Base-by-base conservation (phyloP, 2,797 vertebrate genomes). In the Chelon auratus region DNA sequence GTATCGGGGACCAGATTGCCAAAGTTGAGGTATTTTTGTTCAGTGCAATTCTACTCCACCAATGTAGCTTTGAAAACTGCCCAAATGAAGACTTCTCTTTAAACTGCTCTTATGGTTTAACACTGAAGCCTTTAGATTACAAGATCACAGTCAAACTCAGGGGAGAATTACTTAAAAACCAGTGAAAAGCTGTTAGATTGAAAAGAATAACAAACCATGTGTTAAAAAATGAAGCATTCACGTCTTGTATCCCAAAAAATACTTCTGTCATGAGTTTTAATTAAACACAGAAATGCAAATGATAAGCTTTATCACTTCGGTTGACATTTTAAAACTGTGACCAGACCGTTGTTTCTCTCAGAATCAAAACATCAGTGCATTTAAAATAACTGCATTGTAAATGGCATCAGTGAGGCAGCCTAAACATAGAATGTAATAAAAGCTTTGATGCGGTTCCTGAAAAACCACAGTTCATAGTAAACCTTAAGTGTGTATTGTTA, bases 21-120 rank as follows among this genome's bases (percentile, higher is more conserved):
- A 95, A 95, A 83, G 89, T 93, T 0, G 94, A 96, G 83, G 52
- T 95, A 4, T 96, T 95, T 85, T 83, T 96, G 73, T 95, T 95
- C 81, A 62, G 90, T 0, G 91, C 94, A 10, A 92, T 95, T 62
- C 84, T 96, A 2, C 79, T 96, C 18, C 95, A 96, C 74, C 94
- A 95, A 39, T 94, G 94, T 71, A 88, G 69, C 57, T 94, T 97
- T 76, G 86, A 94, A n/a, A 89, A 89, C 61, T 85, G 93, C 62
- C 92, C 95, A 0, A 52, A 60, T 0, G 81, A 95, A 48, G 80
- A 86, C 10, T 80, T 95, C 64, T 90, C 90, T 62, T 81, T 95
- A 76, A 89, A 94, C 75, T 94, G 84, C 36, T 48, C 89, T 2
- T 94, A 94, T 9, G 94, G 95, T 59, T 92, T 96, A 81, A 90